phyloP scores from a whole-genome alignment of 2,113 vertebrate species.

The Hemibagrus wyckioides region DNA sequence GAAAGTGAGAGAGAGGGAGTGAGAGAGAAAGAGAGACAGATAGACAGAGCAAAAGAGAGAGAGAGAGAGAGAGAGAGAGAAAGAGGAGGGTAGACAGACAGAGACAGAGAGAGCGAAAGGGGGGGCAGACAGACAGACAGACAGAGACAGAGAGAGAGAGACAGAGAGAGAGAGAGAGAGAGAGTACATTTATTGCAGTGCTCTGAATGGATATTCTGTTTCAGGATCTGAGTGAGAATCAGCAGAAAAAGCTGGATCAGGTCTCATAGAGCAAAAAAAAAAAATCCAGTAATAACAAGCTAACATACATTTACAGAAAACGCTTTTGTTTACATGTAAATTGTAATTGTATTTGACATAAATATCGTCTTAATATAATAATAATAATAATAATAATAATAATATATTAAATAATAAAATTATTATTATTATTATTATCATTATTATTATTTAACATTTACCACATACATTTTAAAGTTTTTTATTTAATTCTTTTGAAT shows the following conservation, averaged over 20 bases:
- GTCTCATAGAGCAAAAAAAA: not conserved
- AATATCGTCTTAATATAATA: too few species aligned
- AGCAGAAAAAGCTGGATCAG: not conserved
- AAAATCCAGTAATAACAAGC: not conserved
- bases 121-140: too few species aligned
- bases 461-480: too few species aligned
- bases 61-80: not conserved
- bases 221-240: not conserved
- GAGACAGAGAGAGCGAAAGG: too few species aligned
- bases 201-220: not conserved
- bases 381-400: too few species aligned
- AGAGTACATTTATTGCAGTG: not conserved
- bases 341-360: not conserved
- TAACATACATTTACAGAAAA: not conserved
- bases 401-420: too few species aligned
- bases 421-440: too few species aligned
- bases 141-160: not conserved
- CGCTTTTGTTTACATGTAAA: not conserved
- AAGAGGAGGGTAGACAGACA: too few species aligned
- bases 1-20: not conserved
- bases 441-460: too few species aligned
- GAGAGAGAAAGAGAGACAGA: not conserved
- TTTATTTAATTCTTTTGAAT: too few species aligned
- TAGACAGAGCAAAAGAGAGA: too few species aligned
- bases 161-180: too few species aligned